Percentiles rank a stretch among this genome's conserved stretches.
Evolutionary conservation across 2,113 vertebrate genomes (phyloP).

Genomic region (Muntiacus muntjak): DNA sequence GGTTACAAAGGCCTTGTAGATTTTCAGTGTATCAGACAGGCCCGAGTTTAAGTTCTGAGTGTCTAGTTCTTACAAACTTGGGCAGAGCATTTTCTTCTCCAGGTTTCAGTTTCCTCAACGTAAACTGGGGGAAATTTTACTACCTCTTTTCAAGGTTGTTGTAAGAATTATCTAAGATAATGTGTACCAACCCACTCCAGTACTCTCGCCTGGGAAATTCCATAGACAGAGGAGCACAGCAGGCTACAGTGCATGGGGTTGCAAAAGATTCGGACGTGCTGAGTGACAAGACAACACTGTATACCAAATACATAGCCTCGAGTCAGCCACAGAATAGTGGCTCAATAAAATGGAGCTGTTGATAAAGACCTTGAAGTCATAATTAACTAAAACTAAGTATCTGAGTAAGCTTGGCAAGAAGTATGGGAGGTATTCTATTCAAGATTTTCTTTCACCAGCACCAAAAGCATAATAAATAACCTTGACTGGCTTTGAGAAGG

Average conservation of each 20-base stretch:
- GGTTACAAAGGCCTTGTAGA: not conserved
- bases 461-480: not conserved
- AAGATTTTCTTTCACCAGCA: not conserved
- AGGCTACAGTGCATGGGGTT: not conserved
- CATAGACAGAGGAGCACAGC: not conserved
- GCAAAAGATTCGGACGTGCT: not conserved
- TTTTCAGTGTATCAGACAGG: not conserved
- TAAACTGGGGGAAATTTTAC: not conserved
- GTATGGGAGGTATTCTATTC: not conserved
- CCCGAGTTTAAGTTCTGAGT: not conserved
- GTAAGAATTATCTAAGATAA: not conserved
- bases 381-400: not conserved
- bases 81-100: not conserved
- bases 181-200: not conserved
- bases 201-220: not conserved
- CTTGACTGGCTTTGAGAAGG: not conserved
- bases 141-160: not conserved
- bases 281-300: not conserved
- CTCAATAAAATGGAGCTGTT: not conserved
- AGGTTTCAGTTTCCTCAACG: not conserved
- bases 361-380: not conserved
- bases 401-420: not conserved
- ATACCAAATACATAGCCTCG: not conserved
- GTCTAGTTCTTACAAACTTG: not conserved
- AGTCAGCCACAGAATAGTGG: not conserved